Conservation (phyloP, 2,888 invertebrate genomes). For the Himalopsyche tibetana region DNA sequence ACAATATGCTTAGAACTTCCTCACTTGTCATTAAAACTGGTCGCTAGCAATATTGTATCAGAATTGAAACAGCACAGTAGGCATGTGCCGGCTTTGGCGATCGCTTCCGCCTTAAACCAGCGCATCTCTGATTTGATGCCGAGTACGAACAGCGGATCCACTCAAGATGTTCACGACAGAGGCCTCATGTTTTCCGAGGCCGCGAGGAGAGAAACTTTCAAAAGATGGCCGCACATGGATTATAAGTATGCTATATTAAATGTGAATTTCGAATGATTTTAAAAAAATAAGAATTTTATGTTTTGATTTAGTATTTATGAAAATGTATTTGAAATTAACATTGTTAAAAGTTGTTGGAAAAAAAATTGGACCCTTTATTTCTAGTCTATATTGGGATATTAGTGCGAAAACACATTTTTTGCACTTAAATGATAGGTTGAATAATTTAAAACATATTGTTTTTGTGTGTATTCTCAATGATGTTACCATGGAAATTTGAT, state of each 20-base stretch:
- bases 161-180: constrained; percentile 74
- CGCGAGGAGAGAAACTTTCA: constrained; percentile 92
- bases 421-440: too few species aligned
- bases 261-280: too few species aligned
- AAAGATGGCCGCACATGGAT: constrained; percentile 97
- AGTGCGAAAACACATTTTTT: too few species aligned
- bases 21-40: constrained; percentile 86
- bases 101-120: constrained; percentile 93
- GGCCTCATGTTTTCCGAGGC: constrained; percentile 94
- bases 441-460: too few species aligned
- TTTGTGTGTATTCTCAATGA: too few species aligned
- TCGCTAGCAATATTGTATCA: constrained; percentile 86
- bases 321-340: too few species aligned
- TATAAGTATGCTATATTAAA: constrained; percentile 82
- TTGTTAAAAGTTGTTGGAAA: too few species aligned
- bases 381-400: too few species aligned
- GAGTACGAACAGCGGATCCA: constrained; percentile 70
- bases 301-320: too few species aligned
- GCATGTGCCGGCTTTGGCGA: constrained; percentile 90
- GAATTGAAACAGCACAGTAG: constrained; percentile 89
- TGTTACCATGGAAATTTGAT: too few species aligned
- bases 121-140: constrained; percentile 87
- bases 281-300: too few species aligned
- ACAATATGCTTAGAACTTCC: constrained; percentile 90
- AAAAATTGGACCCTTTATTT: too few species aligned